These are phyloP conservation scores for Manacus vitellinus DNA, from an alignment of 2,113 vertebrate species.

Conservation along the genomic window DNA sequence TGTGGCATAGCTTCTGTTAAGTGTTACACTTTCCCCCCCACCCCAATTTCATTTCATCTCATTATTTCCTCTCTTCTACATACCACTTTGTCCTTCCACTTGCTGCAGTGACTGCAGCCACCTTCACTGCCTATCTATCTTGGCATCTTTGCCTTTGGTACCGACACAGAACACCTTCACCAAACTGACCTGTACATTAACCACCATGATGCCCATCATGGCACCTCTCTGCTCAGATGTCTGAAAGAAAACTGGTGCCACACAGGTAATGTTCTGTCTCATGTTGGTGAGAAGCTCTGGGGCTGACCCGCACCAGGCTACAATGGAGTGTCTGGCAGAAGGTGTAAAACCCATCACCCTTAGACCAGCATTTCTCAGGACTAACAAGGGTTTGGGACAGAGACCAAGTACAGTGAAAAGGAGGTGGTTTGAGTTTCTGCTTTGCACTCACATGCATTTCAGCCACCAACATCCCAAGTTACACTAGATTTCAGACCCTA, in stretches of 20 bases:
- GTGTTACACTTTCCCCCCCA: accelerated
- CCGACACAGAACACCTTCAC: background rate
- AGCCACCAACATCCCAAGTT: background rate
- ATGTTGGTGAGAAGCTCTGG: accelerated
- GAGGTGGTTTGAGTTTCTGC: background rate
- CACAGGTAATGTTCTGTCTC: background rate
- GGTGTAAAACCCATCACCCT: accelerated
- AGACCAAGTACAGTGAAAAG: background rate
- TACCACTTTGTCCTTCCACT: background rate
- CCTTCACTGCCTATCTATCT: background rate
- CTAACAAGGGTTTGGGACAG: background rate
- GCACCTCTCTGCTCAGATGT: background rate
- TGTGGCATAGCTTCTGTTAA: background rate
- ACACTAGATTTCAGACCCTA: background rate
- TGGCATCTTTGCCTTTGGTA: accelerated
- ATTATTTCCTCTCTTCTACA: background rate
- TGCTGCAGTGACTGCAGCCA: background rate
- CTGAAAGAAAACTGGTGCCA: background rate
- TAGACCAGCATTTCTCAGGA: background rate
- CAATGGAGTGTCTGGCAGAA: background rate
- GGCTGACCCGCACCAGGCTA: background rate
- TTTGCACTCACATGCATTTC: background rate
- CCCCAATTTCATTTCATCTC: background rate
- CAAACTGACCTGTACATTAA: background rate
- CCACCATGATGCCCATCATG: background rate